Conservation (phyloP, 1,140 invertebrate species). For the Zeugodacus cucurbitae region DNA sequence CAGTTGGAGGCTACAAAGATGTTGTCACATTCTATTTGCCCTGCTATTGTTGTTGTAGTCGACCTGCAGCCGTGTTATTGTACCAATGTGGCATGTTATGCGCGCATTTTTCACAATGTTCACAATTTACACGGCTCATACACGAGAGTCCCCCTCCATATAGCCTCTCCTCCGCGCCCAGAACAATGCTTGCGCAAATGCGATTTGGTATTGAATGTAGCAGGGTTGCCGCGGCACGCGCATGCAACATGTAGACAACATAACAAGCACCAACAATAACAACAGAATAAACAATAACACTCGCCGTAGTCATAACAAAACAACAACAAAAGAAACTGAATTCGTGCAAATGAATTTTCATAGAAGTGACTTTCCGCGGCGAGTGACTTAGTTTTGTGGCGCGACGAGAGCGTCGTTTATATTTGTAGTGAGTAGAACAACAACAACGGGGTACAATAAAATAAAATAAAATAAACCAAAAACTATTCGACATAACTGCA, state of each 20-base stretch:
- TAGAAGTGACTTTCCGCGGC: background rate
- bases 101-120: background rate
- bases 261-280: background rate
- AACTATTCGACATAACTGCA: background rate
- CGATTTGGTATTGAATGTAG: background rate
- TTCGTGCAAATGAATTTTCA: background rate
- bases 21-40: background rate
- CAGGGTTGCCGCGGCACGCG: background rate
- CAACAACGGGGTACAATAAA: background rate
- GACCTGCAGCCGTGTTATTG: background rate
- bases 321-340: background rate
- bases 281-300: background rate
- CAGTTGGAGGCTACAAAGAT: background rate
- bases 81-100: background rate
- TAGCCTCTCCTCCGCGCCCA: background rate
- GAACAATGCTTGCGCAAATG: background rate
- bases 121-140: background rate
- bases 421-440: background rate
- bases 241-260: conserved; percentile 1
- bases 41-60: background rate
- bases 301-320: background rate
- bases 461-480: background rate
- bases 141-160: background rate
- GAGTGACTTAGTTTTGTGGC: background rate
- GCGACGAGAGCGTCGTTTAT: background rate